phyloP scores from a whole-genome alignment of 1,140 invertebrate genomes.

The Matsumurasca onukii region DNA sequence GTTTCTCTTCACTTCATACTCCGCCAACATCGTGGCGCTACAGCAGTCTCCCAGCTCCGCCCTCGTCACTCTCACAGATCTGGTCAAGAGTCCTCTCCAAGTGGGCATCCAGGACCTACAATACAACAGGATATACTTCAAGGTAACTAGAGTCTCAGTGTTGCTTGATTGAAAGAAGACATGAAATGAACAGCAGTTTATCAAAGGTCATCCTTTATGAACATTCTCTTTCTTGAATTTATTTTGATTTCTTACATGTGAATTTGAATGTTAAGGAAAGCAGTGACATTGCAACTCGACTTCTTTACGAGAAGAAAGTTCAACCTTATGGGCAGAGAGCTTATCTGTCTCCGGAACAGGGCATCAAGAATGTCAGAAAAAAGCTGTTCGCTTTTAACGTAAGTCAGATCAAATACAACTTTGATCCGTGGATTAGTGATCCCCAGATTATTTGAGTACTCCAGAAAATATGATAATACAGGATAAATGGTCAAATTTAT shows the following conservation, averaged over 20 bases:
- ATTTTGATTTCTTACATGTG: background rate
- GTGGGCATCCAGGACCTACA: constrained; percentile 60
- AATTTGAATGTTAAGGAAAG: constrained; percentile 51
- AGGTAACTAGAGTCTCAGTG: constrained; percentile 46
- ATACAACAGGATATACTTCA: constrained; percentile 62
- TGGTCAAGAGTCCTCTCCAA: constrained; percentile 59
- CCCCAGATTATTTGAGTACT: no score
- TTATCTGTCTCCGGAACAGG: constrained; percentile 52
- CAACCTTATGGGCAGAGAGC: constrained; percentile 55
- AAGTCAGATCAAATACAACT: no score
- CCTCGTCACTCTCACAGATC: constrained; percentile 60
- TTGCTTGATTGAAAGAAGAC: background rate
- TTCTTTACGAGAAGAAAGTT: constrained; percentile 61
- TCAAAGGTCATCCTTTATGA: no score
- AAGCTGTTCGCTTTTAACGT: constrained; percentile 57
- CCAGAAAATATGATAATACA: no score
- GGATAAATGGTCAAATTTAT: no score
- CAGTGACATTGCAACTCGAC: constrained; percentile 57
- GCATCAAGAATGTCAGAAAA: constrained; percentile 53
- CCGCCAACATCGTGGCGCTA: constrained; percentile 70
- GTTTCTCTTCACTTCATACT: constrained; percentile 69
- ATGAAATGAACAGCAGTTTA: no score
- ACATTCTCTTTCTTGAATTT: background rate
- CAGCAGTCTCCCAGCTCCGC: constrained; percentile 61
- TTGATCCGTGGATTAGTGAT: no score